Evolutionary conservation across 1,140 invertebrate genomes (phyloP).

Genomic region (Phymorhynchus buccinoides): DNA sequence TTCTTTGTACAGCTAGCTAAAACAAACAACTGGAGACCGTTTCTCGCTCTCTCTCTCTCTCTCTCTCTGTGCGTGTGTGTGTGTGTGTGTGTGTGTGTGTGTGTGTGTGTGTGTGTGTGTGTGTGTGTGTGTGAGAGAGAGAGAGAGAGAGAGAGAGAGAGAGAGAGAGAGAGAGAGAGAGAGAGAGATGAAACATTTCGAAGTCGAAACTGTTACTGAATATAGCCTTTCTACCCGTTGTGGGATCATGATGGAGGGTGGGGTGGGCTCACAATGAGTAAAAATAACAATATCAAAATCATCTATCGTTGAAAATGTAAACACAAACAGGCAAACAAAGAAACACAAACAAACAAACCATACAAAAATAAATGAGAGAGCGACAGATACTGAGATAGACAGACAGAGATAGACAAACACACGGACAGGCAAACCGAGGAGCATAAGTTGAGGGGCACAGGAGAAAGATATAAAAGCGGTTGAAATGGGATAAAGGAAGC

Average conservation of each 20-base stretch:
- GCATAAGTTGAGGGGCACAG: too few species aligned
- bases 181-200: neutral
- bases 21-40: too few species aligned
- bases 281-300: neutral
- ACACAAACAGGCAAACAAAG: neutral
- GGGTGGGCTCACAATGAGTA: too few species aligned
- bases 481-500: too few species aligned
- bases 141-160: neutral
- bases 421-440: neutral
- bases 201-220: neutral
- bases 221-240: too few species aligned
- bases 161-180: slow-evolving; percentile 4
- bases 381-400: too few species aligned
- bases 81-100: too few species aligned
- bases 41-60: neutral
- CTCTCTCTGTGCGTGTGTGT: neutral
- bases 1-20: neutral
- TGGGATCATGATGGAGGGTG: too few species aligned
- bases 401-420: neutral
- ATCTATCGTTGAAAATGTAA: neutral
- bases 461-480: too few species aligned
- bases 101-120: slow-evolving; percentile 10
- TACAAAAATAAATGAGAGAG: neutral
- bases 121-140: neutral
- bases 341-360: neutral